Evolutionary conservation across 2,888 invertebrate species (phyloP).

Genomic region (Phania funesta): DNA sequence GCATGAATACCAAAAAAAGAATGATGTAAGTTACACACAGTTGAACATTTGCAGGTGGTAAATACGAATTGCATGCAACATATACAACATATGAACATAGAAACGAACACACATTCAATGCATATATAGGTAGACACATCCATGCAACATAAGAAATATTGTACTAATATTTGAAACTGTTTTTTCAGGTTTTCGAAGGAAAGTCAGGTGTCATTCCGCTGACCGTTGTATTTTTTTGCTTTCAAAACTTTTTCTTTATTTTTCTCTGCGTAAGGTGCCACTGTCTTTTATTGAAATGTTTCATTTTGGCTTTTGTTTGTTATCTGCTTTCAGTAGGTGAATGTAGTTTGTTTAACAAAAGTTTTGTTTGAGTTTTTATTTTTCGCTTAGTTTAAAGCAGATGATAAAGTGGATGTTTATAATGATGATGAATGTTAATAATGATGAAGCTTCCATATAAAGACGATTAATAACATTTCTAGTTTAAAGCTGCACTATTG

Average conservation of each 20-base stretch:
- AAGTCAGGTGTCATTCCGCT: slow-evolving; percentile 69
- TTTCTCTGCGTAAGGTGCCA: slow-evolving; percentile 45
- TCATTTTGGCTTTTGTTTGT: slow-evolving; percentile 41
- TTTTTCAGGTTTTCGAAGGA: slow-evolving; percentile 65
- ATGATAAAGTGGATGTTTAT: slow-evolving; percentile 44
- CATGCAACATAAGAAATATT: slow-evolving; percentile 61
- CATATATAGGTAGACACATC: background rate
- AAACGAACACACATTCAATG: slow-evolving; percentile 1
- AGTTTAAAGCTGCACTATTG: too few relatives aligned
- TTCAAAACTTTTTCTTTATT: too few relatives aligned
- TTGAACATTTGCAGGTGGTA: slow-evolving; percentile 57
- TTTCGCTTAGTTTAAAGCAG: slow-evolving; percentile 58
- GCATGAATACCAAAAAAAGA: slow-evolving; percentile 20
- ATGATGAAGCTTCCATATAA: slow-evolving; percentile 48
- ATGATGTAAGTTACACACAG: slow-evolving; percentile 59
- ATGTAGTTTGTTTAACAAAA: slow-evolving; percentile 49
- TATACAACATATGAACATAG: slow-evolving; percentile 35
- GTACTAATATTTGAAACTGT: slow-evolving; percentile 71
- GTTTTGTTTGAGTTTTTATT: slow-evolving; percentile 51
- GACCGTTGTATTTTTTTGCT: slow-evolving; percentile 68
- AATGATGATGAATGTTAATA: slow-evolving; percentile 43
- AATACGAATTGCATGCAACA: slow-evolving; percentile 19
- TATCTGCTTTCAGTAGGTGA: slow-evolving; percentile 65
- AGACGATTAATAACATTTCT: slow-evolving; percentile 58
- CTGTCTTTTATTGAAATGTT: slow-evolving; percentile 48